These are phyloP conservation scores for Drosophila sturtevanti DNA, from an alignment of 1,140 invertebrate species.

Conservation along the genomic window DNA sequence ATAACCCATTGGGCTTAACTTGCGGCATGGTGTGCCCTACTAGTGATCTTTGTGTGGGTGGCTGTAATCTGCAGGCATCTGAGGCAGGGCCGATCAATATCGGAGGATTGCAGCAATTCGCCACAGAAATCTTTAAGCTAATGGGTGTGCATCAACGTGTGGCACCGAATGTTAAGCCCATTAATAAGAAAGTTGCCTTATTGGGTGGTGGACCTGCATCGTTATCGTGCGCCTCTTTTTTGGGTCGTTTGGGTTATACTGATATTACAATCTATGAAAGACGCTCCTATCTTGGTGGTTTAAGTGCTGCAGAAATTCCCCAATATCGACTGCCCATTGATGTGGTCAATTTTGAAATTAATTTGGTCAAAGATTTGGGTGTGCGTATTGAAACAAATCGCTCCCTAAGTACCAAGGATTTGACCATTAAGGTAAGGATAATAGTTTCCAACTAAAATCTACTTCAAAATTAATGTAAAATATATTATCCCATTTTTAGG, in stretches of 20 bases:
- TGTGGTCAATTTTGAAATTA: conserved; percentile 96
- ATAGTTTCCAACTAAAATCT: not conserved
- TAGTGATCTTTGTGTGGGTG: conserved; percentile 98
- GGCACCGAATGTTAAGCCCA: conserved; percentile 86
- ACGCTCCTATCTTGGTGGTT: conserved; percentile 92
- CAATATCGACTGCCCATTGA: conserved; percentile 97
- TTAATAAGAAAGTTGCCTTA: conserved; percentile 92
- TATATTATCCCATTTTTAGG: conserved; percentile 79
- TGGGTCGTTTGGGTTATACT: conserved; percentile 95
- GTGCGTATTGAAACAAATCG: conserved; percentile 91
- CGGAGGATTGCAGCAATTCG: conserved; percentile 98
- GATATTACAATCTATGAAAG: conserved; percentile 97
- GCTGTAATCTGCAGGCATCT: conserved; percentile 96
- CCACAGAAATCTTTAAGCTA: conserved; percentile 96
- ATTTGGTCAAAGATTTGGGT: conserved; percentile 95
- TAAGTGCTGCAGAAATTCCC: conserved; percentile 96
- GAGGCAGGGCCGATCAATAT: conserved; percentile 99
- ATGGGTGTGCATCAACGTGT: conserved; percentile 95
- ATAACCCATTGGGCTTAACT: conserved; percentile 97
- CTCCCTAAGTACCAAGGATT: conserved; percentile 86
- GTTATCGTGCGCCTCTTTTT: conserved; percentile 97
- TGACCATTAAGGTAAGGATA: conserved; percentile 86
- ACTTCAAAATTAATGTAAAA: too few species aligned
- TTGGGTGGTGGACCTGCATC: conserved; percentile 98
- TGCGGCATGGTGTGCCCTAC: conserved; percentile 99